phyloP scores from a whole-genome alignment of 2,888 invertebrate genomes.

The Netelia virgata region DNA sequence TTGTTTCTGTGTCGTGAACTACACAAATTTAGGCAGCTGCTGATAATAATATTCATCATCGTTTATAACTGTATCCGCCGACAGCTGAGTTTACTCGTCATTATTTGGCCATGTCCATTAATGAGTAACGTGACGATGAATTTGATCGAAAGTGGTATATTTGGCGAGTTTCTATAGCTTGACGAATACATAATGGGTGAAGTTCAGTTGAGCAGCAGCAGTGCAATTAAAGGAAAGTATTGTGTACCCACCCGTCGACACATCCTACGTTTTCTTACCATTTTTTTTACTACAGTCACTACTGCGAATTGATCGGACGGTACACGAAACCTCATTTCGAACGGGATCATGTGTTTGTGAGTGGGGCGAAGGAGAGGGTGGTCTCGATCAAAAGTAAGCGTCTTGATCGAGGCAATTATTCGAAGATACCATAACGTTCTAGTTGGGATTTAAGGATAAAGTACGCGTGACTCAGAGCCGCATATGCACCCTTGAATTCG shows the following conservation, averaged over 20 bases:
- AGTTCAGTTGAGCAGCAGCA: conserved; percentile 39
- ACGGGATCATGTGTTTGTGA: neutral
- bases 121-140: neutral
- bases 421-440: conserved; percentile 56
- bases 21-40: too few relatives aligned
- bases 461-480: conserved; percentile 42
- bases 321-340: too few relatives aligned
- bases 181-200: neutral
- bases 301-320: too few relatives aligned
- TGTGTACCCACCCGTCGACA: conserved; percentile 26
- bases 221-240: conserved; percentile 28
- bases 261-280: too few relatives aligned
- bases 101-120: neutral
- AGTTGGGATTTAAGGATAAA: conserved; percentile 70
- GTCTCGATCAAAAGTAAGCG: conserved; percentile 48
- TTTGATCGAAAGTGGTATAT: neutral
- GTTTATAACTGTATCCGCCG: neutral
- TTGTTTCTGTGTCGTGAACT: too few relatives aligned
- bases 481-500: conserved; percentile 1
- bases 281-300: too few relatives aligned
- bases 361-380: conserved; percentile 34
- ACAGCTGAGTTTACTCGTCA: neutral
- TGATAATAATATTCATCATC: neutral
- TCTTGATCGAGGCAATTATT: conserved; percentile 27
- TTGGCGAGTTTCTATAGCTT: neutral